These are phyloP conservation scores for Batillaria attramentaria DNA, from an alignment of 1,140 invertebrate genomes.

Conservation along the genomic window DNA sequence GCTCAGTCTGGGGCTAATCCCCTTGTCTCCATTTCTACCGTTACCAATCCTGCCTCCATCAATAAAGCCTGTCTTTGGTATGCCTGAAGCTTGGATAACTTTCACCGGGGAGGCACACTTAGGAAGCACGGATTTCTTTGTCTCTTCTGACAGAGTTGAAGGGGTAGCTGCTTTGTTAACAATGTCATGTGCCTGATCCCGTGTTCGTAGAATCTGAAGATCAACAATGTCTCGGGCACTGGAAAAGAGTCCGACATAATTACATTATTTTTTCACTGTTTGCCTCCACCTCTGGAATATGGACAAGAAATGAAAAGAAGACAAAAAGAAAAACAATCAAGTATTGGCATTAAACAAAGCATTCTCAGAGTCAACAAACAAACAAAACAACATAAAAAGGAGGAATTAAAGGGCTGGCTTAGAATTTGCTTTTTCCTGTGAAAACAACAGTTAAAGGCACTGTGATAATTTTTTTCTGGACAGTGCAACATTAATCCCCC, in stretches of 20 bases:
- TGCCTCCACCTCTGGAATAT: too few species aligned
- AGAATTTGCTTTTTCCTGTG: too few species aligned
- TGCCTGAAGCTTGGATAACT: conserved; percentile 41
- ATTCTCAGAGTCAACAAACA: not conserved
- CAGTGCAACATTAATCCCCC: too few species aligned
- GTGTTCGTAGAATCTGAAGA: conserved; percentile 77
- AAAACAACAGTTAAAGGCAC: too few species aligned
- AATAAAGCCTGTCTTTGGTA: conserved; percentile 1
- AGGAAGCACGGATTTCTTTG: conserved; percentile 42
- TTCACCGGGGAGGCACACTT: conserved; percentile 56
- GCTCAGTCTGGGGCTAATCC: not conserved
- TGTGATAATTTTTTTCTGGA: too few species aligned
- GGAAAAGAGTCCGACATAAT: conserved; percentile 53
- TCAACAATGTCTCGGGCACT: conserved; percentile 78
- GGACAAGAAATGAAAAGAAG: not conserved
- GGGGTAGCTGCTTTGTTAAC: conserved; percentile 53
- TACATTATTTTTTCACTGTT: not conserved
- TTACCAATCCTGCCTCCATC: not conserved
- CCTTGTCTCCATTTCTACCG: not conserved
- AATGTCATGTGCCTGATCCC: conserved; percentile 73
- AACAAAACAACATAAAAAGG: not conserved
- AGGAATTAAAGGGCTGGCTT: not conserved
- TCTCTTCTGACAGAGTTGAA: conserved; percentile 56
- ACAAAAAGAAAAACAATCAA: not conserved
- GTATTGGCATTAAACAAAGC: not conserved